A percentile compares a stretch with the other conserved stretches of the same genome.
Evolutionary conservation across 2,888 invertebrate genomes (phyloP).

Genomic region (Callimorpha dominula): DNA sequence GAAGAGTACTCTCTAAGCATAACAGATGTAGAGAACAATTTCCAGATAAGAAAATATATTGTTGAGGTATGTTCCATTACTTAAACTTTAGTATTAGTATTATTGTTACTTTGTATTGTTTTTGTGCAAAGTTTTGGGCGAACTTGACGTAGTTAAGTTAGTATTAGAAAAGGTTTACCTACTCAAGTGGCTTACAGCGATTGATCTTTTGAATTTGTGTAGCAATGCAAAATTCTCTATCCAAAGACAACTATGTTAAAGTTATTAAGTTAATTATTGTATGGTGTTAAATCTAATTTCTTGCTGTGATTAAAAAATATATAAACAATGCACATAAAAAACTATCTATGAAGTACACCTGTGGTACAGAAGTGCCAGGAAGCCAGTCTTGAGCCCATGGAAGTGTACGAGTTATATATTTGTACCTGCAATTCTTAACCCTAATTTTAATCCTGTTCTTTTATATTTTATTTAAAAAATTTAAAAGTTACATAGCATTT

Average conservation of each 20-base stretch:
- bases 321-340: too few species aligned
- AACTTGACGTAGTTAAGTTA: neutral
- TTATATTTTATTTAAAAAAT: too few species aligned
- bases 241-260: neutral
- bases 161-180: neutral
- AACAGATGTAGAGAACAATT: slow-evolving; percentile 12
- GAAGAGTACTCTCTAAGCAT: slow-evolving; percentile 7
- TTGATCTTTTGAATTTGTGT: neutral
- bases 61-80: slow-evolving; percentile 45
- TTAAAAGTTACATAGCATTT: too few species aligned
- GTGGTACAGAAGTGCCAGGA: too few species aligned
- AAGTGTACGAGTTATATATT: too few species aligned
- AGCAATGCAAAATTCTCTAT: neutral
- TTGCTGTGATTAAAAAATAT: too few species aligned
- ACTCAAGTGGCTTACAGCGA: neutral
- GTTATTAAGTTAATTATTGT: neutral
- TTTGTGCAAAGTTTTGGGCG: neutral
- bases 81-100: neutral
- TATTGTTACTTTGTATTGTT: neutral
- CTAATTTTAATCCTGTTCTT: too few species aligned
- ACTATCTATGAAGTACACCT: too few species aligned
- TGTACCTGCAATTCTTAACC: too few species aligned
- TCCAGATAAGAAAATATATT: slow-evolving; percentile 56
- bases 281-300: too few species aligned
- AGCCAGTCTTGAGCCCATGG: too few species aligned